Evolutionary conservation across 1,140 invertebrate genomes (phyloP), one percentile per base, ranked within the genome.

Genomic region (Bombus balteatus): DNA sequence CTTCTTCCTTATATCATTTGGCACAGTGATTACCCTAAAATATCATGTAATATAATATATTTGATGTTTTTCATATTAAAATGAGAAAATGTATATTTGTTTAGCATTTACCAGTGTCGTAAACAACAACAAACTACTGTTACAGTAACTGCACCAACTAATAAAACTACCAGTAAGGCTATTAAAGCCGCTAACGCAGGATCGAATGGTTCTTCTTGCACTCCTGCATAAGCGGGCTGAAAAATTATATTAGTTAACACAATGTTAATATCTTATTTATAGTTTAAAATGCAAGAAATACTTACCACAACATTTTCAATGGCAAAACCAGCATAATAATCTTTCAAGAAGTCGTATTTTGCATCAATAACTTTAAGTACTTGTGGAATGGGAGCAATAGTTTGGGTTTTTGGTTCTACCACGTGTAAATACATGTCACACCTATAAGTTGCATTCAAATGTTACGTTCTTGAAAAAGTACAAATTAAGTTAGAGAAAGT

Each of bases 351-450:
- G 91, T 98, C 97, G 92, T 98, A 98, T 93, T 98, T 97, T 10
- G 97, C 96, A 94, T 99, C 98, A 74, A 98, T 97, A 15, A 97
- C 96, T 95, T 98, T 97, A 5, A 99, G 94, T 15, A 98, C 97
- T 83, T 98, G 96, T 65, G 97, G 97, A 43, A 98, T 97, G 0
- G 97, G 96, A 13, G 97, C 95, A 75, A 98, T 98, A 53, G 97
- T 97, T 91, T 97, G 96, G 0, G 96, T 97, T 87, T 96, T 95
- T 4, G 96, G 96, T 93, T 98, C 97, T 0, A 98, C 97, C 0
- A 98, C 97, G 92, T 98, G 97, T 80, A 99, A 96, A 92, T 98
- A 98, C 94, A 99, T 97, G 92, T 98, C 98, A 92, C 97, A 98
- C 97, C 98, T 98, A 90, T 47, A 94, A 92, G 74, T 81, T 85